A percentile compares a stretch with the other conserved stretches of the same genome.
These are phyloP conservation scores for Uloborus diversus DNA, from an alignment of 1,140 invertebrate genomes.

Conservation along the genomic window DNA sequence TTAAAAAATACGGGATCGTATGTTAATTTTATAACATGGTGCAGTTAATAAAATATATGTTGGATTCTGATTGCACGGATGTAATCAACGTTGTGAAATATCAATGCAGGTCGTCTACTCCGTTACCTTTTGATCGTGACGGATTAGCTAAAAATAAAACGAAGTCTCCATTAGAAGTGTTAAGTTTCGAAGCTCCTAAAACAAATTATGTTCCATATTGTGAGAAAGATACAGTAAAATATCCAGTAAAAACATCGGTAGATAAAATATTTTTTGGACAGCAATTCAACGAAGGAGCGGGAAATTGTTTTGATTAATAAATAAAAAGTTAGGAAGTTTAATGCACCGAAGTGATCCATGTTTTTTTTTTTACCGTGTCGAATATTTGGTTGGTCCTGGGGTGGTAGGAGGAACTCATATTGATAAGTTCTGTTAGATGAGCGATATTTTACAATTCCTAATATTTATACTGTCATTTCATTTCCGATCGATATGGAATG, in stretches of 20 bases:
- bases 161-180: background rate
- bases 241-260: constrained; percentile 4
- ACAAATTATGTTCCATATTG: constrained; percentile 11
- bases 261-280: constrained; percentile 41
- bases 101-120: constrained; percentile 1
- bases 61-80: background rate
- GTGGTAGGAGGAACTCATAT: too few relatives aligned
- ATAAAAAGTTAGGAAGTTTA: constrained; percentile 30
- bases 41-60: background rate
- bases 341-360: too few relatives aligned
- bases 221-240: background rate
- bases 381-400: too few relatives aligned
- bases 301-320: constrained; percentile 14
- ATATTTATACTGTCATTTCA: too few relatives aligned
- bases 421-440: too few relatives aligned
- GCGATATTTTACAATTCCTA: too few relatives aligned
- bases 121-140: constrained; percentile 6
- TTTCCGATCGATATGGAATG: too few relatives aligned
- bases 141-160: constrained; percentile 14
- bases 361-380: too few relatives aligned
- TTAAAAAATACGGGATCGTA: constrained; percentile 1
- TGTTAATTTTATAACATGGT: constrained; percentile 14
- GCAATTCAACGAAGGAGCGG: constrained; percentile 27
- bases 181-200: constrained; percentile 39
- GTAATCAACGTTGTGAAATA: constrained; percentile 9